A percentile compares a stretch with the other conserved stretches of the same genome.
Conservation (phyloP, 2,797 vertebrate genomes). For the Glossophaga mutica region DNA sequence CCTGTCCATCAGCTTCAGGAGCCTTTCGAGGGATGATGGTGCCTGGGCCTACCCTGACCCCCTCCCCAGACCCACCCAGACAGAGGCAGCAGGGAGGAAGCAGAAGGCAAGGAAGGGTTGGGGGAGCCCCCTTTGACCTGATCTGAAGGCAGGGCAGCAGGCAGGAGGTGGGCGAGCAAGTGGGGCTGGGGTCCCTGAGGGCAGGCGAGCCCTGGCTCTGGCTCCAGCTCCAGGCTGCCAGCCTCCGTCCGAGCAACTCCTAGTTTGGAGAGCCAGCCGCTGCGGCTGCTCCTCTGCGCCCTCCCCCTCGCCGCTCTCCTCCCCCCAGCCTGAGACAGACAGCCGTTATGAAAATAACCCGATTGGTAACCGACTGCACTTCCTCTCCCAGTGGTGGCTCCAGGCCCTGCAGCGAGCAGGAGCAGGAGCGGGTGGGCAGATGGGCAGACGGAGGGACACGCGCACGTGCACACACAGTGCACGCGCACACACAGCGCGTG, state of each 20-base stretch:
- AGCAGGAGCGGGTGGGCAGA: background rate
- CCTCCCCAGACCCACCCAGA: background rate
- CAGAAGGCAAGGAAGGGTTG: background rate
- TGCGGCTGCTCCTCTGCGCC: constrained; percentile 66
- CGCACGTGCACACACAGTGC: background rate
- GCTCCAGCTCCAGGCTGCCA: constrained; percentile 24
- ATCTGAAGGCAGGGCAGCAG: constrained; percentile 67
- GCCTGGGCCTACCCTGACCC: background rate
- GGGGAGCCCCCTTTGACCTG: constrained; percentile 81
- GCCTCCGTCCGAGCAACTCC: constrained; percentile 78
- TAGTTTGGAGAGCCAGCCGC: constrained; percentile 81
- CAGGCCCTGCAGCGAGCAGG: constrained; percentile 38
- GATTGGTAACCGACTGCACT: constrained; percentile 76
- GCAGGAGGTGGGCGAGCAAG: constrained; percentile 30
- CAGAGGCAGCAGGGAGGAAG: background rate
- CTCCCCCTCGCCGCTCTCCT: constrained; percentile 49
- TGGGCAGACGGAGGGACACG: background rate
- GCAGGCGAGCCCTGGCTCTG: constrained; percentile 44
- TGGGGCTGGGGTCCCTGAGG: constrained; percentile 62
- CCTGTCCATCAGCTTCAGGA: constrained; percentile 3
- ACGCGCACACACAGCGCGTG: background rate
- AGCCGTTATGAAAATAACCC: constrained; percentile 80
- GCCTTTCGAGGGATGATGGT: background rate
- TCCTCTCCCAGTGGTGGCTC: constrained; percentile 73
- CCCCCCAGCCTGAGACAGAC: constrained; percentile 74